Evolutionary conservation across 2,113 vertebrate genomes (phyloP), one percentile per base, ranked within the genome.

Genomic region (Halcyon senegalensis): DNA sequence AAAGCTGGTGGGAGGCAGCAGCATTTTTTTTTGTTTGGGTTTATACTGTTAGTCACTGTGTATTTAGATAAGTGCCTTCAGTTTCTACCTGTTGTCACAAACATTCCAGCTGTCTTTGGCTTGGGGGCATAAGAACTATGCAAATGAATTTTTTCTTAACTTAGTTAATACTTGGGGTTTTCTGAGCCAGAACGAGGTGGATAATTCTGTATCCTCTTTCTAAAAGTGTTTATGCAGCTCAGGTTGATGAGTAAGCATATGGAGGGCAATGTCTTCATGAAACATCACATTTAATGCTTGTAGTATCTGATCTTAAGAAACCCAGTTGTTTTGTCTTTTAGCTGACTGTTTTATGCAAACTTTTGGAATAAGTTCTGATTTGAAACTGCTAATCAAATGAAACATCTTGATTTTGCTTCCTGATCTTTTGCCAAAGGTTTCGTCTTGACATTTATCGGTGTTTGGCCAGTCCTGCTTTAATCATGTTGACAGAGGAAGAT

Each of bases 401-500:
- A 84, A 53, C n/a, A 12, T 84, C 23, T 86, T 28, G 3, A 5
- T 68, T 84, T 76, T 91, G 6, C 68, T 67, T 84, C 37, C 18
- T 69, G 1, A 81, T 67, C 35, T 89, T 93, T 80, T 93, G 66
- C 85, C 56, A 31, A 95, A 99, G 99, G 96, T 99, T 99, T 97
- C 99, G 99, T 50, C 98, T 99, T 94, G 99, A 99, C 97, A 99
- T 99, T 94, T 99, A 99, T 97, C 99, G 99, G 31, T 99, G 99
- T 96, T 98, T 99, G 96, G 98, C 99, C 87, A 99, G 99, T 96
- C 99, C 99, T 62, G 99, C 99, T 23, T 98, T 99, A 79, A 99
- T 99, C 93, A 99, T 99, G 99, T 95, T 99, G 94, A 99, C 99
- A 8, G 99, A 99, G 79, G 99, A 99, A 72, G 99, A 99, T 96